Evolutionary conservation across 2,888 invertebrate species (phyloP).

Genomic region (Platyscelio sp.): DNA sequence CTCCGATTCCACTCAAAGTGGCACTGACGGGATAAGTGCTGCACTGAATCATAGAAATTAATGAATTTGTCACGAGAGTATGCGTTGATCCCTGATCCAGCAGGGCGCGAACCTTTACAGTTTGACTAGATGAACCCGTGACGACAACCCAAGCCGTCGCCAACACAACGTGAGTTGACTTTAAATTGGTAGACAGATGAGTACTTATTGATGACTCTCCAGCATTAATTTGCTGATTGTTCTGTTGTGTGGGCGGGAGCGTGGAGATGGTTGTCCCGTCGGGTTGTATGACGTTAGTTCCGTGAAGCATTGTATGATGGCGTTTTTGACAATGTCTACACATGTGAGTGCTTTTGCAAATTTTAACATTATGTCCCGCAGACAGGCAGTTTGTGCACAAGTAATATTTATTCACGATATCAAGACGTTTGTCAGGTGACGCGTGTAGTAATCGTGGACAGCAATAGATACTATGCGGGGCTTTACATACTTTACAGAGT

Average conservation of each 20-base stretch:
- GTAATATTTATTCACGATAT: neutral
- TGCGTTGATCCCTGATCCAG: neutral
- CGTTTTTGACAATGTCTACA: conserved; percentile 9
- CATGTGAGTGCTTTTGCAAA: neutral
- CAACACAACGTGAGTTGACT: neutral
- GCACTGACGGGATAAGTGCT: neutral
- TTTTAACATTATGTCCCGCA: neutral
- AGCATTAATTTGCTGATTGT: neutral
- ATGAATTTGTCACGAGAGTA: neutral
- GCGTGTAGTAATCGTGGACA: neutral
- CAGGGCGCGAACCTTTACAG: neutral
- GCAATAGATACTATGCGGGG: neutral
- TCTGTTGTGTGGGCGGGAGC: neutral
- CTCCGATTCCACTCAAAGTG: neutral
- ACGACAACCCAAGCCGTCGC: conserved; percentile 1
- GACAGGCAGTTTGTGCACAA: conserved; percentile 16
- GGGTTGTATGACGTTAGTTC: neutral
- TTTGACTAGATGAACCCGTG: neutral
- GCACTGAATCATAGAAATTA: neutral
- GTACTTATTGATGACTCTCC: neutral
- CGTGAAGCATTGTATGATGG: conserved; percentile 20
- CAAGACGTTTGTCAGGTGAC: neutral
- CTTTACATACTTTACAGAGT: neutral
- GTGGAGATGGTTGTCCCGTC: neutral
- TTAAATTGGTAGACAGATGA: neutral